Evolutionary conservation across 2,113 vertebrate genomes (phyloP), one percentile per base, ranked within the genome.

Genomic region (Gallinago undulata): DNA sequence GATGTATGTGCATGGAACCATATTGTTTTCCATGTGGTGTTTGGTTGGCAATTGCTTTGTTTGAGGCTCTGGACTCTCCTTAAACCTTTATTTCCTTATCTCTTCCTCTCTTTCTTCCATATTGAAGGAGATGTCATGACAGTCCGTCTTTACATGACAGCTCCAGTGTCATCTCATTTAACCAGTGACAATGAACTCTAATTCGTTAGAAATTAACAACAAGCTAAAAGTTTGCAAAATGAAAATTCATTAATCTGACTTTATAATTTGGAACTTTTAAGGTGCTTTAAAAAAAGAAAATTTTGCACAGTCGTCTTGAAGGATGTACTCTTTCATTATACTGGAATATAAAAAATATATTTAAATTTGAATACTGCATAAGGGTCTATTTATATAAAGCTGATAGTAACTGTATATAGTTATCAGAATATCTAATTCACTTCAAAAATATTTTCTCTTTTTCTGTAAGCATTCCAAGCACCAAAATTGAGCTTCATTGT

Each of bases 1-100:
- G 10, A 4, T 35, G 41, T 37, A 28, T 0, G 4, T 12, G 23
- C 10, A 5, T 12, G 8, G 56, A 51, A 35, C 56, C 1, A 0
- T 16, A 1, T 50, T 45, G 12, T 43, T 82, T 78, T 72, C 37
- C 45, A 27, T 6, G 9, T 23, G 31, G 0, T 72, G 19, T 55
- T 30, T 43, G 30, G 5, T 51, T 72, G n/a, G 27, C 18, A 64
- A 2, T 30, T 59, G n/a, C 21, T 70, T 93, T 19, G 5, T 55
- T 51, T 80, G 31, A 62, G 39, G 5, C 15, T 41, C 15, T 70
- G 45, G 30, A 13, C 48, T 70, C 50, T n/a, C 48, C 37, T 90
- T 76, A 53, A 64, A 39, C 15, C 24, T 41, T 5, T 37, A 5
- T 66, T 77, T 90, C 27, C 47, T 62, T 43, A 10, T 25, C 19